A percentile compares a stretch with the other conserved stretches of the same genome.
Conservation (phyloP, 2,797 vertebrate genomes). For the Cynodonichthys magdalenae region DNA sequence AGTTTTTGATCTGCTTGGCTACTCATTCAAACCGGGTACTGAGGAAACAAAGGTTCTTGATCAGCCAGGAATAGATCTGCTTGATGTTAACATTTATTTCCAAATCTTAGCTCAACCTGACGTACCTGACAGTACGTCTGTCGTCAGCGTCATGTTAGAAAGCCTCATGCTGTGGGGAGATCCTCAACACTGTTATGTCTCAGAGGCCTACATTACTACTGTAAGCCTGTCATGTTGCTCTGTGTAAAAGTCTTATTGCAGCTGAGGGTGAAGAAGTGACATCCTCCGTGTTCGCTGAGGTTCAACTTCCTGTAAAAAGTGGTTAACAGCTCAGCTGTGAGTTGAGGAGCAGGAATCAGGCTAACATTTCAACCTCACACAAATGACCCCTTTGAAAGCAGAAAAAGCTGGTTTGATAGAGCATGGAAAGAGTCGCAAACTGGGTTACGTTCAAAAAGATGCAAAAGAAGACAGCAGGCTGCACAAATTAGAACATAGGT, state of each 20-base stretch:
- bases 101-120: slow-evolving; percentile 1
- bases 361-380: slow-evolving; percentile 27
- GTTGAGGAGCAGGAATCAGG: slow-evolving; percentile 48
- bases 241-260: slow-evolving; percentile 34
- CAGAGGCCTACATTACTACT: slow-evolving; percentile 7
- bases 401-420: slow-evolving; percentile 1
- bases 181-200: slow-evolving; percentile 12
- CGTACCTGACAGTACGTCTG: slow-evolving; percentile 5
- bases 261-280: slow-evolving; percentile 26
- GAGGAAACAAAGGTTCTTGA: no score
- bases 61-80: background rate
- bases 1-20: no score
- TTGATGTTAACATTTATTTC: background rate
- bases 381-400: slow-evolving; percentile 15
- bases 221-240: slow-evolving; percentile 23
- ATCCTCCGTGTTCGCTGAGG: slow-evolving; percentile 29
- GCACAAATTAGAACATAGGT: slow-evolving; percentile 37
- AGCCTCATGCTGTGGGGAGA: slow-evolving; percentile 17
- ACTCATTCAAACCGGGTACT: no score
- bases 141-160: slow-evolving; percentile 27
- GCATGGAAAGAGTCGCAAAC: slow-evolving; percentile 30
- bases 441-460: slow-evolving; percentile 18
- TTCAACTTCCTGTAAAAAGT: slow-evolving; percentile 60
- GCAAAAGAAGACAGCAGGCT: slow-evolving; percentile 2
- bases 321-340: slow-evolving; percentile 50